phyloP scores from a whole-genome alignment of 1,140 invertebrate species.

The Drosophila nigrodunni region DNA sequence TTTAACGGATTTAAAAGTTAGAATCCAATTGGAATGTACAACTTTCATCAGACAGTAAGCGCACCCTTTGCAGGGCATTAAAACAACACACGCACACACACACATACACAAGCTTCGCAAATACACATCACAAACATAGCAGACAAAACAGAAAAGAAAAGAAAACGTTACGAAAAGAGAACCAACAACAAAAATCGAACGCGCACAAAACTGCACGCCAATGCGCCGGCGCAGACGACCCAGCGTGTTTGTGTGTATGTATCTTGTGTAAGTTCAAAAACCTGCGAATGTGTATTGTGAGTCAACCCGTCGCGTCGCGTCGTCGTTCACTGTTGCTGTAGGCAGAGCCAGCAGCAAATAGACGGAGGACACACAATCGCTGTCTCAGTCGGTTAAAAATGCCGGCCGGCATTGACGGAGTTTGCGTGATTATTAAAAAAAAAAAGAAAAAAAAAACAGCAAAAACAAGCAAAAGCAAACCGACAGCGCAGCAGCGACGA shows the following conservation, averaged over 20 bases:
- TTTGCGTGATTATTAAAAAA: slow-evolving; percentile 60
- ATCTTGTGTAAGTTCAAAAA: slow-evolving; percentile 76
- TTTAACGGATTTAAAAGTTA: too few relatives aligned
- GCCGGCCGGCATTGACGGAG: slow-evolving; percentile 70
- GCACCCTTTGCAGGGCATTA: not conserved
- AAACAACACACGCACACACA: slow-evolving; percentile 4
- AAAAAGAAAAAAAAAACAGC: slow-evolving; percentile 17
- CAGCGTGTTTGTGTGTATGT: slow-evolving; percentile 5
- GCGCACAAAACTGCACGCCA: slow-evolving; percentile 60
- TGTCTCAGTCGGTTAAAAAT: slow-evolving; percentile 69
- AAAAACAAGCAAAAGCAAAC: slow-evolving; percentile 12
- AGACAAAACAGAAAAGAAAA: slow-evolving; percentile 16
- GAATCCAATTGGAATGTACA: not conserved
- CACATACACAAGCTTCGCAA: not conserved
- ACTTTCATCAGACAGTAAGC: not conserved
- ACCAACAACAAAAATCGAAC: slow-evolving; percentile 41
- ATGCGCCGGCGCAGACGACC: slow-evolving; percentile 62
- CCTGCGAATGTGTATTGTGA: slow-evolving; percentile 59
- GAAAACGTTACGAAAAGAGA: slow-evolving; percentile 16
- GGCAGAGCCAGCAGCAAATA: slow-evolving; percentile 10
- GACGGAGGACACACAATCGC: slow-evolving; percentile 29
- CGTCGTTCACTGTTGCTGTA: slow-evolving; percentile 8
- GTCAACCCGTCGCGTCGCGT: slow-evolving; percentile 38
- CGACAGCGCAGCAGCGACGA: not conserved
- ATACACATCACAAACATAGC: not conserved